A percentile compares a stretch with the other conserved stretches of the same genome.
phyloP scores from a whole-genome alignment of 2,113 vertebrate genomes.

The Boleophthalmus pectinirostris region DNA sequence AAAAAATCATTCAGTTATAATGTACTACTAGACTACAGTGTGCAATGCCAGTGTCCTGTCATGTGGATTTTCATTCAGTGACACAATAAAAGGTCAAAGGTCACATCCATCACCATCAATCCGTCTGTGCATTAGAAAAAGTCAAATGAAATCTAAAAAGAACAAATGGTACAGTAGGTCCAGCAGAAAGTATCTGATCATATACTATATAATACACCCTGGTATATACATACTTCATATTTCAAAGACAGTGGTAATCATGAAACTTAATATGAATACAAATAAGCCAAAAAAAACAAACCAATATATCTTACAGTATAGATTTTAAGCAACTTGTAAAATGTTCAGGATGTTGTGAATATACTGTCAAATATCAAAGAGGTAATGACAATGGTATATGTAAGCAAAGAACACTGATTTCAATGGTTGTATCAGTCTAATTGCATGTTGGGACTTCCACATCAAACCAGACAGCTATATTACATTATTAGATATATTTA shows the following conservation, averaged over 20 bases:
- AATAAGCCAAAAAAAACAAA: background rate
- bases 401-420: background rate
- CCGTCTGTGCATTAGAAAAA: background rate
- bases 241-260: background rate
- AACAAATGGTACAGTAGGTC: background rate
- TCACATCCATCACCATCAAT: background rate
- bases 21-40: background rate
- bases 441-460: background rate
- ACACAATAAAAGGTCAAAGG: background rate
- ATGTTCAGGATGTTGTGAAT: background rate
- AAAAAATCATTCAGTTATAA: background rate
- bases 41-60: background rate
- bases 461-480: background rate
- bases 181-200: conserved; percentile 2
- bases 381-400: background rate
- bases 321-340: background rate
- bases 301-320: no score
- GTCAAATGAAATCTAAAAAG: background rate
- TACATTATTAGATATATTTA: background rate
- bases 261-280: background rate
- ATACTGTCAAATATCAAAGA: conserved; percentile 1
- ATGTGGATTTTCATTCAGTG: background rate
- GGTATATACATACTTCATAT: background rate
- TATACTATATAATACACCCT: conserved; percentile 3
- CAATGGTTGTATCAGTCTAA: background rate